Evolutionary conservation across 2,797 vertebrate species (phyloP).

Genomic region (Galago senegalensis): DNA sequence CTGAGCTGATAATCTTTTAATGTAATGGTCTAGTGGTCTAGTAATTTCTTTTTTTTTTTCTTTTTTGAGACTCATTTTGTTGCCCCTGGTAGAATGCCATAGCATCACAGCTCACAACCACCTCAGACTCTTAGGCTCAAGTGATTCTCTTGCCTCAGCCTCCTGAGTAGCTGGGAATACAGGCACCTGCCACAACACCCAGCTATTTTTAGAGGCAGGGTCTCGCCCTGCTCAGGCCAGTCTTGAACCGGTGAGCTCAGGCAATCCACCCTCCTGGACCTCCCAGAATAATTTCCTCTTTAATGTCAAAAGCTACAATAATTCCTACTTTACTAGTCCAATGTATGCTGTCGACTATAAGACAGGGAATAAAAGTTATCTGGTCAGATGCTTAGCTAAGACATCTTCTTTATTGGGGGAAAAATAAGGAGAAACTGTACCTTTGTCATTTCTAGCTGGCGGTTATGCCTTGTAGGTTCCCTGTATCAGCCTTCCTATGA

Average conservation of each 20-base stretch:
- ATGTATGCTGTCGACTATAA: not conserved
- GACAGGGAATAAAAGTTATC: not conserved
- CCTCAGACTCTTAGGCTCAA: too few species aligned
- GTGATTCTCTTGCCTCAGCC: too few species aligned
- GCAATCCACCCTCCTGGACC: too few species aligned
- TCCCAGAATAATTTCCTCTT: not conserved
- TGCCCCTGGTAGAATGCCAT: too few species aligned
- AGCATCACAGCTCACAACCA: too few species aligned
- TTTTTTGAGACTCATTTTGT: too few species aligned
- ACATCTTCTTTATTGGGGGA: not conserved
- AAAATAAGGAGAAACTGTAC: too few species aligned
- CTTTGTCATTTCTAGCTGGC: not conserved
- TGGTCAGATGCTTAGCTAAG: not conserved
- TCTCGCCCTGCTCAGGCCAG: too few species aligned
- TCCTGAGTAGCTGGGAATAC: too few species aligned
- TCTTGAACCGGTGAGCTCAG: too few species aligned
- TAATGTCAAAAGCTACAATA: constrained; percentile 47
- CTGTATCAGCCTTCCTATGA: not conserved
- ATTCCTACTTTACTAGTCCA: not conserved
- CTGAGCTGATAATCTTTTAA: constrained; percentile 41
- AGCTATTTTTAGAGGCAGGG: too few species aligned
- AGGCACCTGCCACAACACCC: too few species aligned
- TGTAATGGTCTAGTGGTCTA: not conserved
- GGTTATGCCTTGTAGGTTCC: not conserved
- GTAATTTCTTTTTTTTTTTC: not conserved